These are phyloP conservation scores for Zoroaster sp. DNA, from an alignment of 53 echinoderm and acorn worm genomes.

Conservation along the genomic window DNA sequence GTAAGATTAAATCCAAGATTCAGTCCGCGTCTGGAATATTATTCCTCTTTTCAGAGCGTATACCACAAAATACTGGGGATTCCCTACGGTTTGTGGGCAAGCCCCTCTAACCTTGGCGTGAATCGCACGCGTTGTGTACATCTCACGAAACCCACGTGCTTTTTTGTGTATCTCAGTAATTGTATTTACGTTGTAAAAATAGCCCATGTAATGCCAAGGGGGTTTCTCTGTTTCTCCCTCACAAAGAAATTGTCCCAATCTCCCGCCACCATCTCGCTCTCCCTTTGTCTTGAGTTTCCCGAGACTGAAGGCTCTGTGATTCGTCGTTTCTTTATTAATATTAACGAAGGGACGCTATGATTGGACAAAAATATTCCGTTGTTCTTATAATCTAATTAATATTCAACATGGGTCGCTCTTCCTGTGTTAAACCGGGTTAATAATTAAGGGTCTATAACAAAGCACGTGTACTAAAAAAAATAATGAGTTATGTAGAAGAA, in stretches of 20 bases:
- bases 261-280: conserved; percentile 54
- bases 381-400: neutral
- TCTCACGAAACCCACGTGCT: conserved; percentile 38
- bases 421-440: neutral
- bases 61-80: conserved; percentile 16
- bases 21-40: neutral
- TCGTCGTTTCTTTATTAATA: conserved; percentile 35
- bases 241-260: conserved; percentile 56
- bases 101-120: conserved; percentile 31
- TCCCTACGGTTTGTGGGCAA: neutral
- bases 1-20: neutral
- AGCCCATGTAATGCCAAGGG: conserved; percentile 52
- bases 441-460: neutral
- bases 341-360: neutral
- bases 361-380: neutral
- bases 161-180: conserved; percentile 57
- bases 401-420: neutral
- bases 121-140: conserved; percentile 39
- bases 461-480: neutral
- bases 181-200: conserved; percentile 63
- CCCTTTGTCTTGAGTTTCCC: conserved; percentile 54
- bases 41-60: neutral
- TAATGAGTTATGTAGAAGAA: neutral
- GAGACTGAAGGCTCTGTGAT: conserved; percentile 29
- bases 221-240: conserved; percentile 43